phyloP scores from a whole-genome alignment of 2,888 invertebrate genomes.

The Mylabris sibirica region DNA sequence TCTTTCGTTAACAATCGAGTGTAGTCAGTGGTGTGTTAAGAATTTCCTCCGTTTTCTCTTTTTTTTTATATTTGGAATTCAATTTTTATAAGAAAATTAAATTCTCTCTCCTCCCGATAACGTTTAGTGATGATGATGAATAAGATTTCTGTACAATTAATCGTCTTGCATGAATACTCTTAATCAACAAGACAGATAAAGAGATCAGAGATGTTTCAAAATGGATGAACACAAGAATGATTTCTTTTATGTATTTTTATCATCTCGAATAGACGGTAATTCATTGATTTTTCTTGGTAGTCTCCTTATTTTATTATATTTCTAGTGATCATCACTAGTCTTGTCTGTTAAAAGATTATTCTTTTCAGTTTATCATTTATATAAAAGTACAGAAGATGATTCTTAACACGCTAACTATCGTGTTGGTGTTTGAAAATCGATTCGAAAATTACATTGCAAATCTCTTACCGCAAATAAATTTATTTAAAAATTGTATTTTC shows the following conservation, averaged over 20 bases:
- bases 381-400: not conserved
- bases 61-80: not conserved
- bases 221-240: conserved; percentile 7
- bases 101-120: not conserved
- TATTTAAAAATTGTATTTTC: too few species aligned
- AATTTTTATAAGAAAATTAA: not conserved
- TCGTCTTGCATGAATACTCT: conserved; percentile 6
- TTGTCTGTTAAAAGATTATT: not conserved
- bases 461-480: too few species aligned
- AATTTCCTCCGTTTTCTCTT: not conserved
- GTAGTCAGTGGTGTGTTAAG: not conserved
- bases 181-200: not conserved
- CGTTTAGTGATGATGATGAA: not conserved
- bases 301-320: not conserved
- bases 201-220: conserved; percentile 9
- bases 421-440: not conserved
- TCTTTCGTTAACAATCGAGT: not conserved
- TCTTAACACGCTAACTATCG: conserved; percentile 10
- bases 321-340: not conserved
- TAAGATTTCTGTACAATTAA: not conserved
- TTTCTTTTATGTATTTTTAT: not conserved
- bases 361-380: not conserved
- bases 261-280: not conserved
- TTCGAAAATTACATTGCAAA: not conserved
- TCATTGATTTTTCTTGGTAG: conserved; percentile 4